Conservation (phyloP, 2,797 vertebrate species). For the Psittacula derbiana region DNA sequence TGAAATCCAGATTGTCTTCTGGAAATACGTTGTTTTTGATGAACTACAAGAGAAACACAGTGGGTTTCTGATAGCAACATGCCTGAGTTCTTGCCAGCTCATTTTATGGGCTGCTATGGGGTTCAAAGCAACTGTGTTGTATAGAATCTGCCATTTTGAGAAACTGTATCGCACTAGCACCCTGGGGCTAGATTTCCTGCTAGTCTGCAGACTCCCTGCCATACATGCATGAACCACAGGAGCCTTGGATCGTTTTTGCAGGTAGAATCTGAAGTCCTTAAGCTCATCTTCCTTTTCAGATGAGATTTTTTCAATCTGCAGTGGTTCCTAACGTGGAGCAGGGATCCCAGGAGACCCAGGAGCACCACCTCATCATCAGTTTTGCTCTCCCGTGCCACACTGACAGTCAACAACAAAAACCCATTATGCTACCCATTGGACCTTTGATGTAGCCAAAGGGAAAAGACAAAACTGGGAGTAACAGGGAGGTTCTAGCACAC, state of each 20-base stretch:
- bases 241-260: background rate
- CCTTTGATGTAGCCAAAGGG: background rate
- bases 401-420: background rate
- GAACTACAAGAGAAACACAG: slow-evolving; percentile 13
- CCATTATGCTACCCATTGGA: accelerated
- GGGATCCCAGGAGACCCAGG: background rate
- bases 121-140: background rate
- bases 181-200: background rate
- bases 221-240: background rate
- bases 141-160: background rate
- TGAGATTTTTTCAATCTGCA: background rate
- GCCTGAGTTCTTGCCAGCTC: background rate
- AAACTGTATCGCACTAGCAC: background rate
- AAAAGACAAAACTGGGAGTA: background rate
- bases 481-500: accelerated
- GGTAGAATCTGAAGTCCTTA: background rate
- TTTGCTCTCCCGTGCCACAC: background rate
- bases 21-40: background rate
- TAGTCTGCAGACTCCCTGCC: background rate
- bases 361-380: background rate
- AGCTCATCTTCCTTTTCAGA: background rate
- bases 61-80: slow-evolving; percentile 24
- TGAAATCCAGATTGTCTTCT: slow-evolving; percentile 43
- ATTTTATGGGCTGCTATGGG: background rate
- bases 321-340: accelerated